Evolutionary conservation across 2,888 invertebrate species (phyloP).

Genomic region (Chromoteleia sp.): DNA sequence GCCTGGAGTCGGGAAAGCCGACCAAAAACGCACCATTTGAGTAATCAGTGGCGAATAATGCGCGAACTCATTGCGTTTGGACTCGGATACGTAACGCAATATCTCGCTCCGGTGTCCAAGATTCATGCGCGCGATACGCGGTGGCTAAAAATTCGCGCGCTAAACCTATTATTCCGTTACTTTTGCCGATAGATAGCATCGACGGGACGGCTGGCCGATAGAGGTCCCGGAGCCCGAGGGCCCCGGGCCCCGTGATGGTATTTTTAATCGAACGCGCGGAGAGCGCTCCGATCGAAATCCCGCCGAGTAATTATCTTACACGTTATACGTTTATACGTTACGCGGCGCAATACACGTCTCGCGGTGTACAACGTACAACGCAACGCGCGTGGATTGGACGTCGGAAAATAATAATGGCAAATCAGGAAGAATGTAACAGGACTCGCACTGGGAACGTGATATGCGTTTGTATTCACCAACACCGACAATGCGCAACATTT

Average conservation of each 20-base stretch:
- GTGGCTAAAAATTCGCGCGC: neutral
- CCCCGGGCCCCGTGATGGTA: no score
- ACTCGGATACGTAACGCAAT: constrained; percentile 19
- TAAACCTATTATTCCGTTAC: constrained; percentile 63
- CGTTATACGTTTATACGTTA: constrained; percentile 73
- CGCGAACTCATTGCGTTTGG: constrained; percentile 26
- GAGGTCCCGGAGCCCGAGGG: no score
- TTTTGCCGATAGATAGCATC: constrained; percentile 63
- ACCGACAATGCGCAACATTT: constrained; percentile 45
- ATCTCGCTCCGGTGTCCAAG: constrained; percentile 31
- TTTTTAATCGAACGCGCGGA: no score
- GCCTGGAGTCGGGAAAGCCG: no score
- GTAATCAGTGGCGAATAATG: constrained; percentile 2
- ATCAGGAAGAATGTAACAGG: constrained; percentile 68
- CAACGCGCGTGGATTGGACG: constrained; percentile 55
- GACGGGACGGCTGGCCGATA: constrained; percentile 2
- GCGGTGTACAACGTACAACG: neutral
- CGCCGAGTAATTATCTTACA: constrained; percentile 80
- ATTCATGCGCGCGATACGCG: constrained; percentile 60
- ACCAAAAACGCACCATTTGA: no score
- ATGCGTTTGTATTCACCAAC: constrained; percentile 64
- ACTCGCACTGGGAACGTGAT: constrained; percentile 65
- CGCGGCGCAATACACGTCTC: constrained; percentile 46
- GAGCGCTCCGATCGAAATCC: constrained; percentile 77
- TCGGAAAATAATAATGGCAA: constrained; percentile 66